A percentile compares a stretch with the other conserved stretches of the same genome.
phyloP scores from a whole-genome alignment of 2,888 invertebrate species.

The Campoplex capitator region DNA sequence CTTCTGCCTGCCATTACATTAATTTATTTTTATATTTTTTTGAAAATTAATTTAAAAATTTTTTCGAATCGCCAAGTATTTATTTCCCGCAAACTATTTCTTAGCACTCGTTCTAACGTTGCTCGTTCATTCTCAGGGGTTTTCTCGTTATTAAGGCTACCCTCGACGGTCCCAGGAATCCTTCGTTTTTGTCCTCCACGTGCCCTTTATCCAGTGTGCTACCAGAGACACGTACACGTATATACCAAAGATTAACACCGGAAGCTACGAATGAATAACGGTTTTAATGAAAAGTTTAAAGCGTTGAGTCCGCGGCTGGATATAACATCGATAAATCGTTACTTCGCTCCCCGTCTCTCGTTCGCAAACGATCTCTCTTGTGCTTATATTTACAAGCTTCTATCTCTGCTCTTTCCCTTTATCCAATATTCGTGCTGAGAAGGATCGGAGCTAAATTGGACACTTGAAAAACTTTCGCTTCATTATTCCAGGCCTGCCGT shows the following conservation, averaged over 20 bases:
- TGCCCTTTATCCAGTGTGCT: slow-evolving; percentile 11
- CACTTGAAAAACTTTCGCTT: background rate
- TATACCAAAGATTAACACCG: background rate
- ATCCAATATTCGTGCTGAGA: background rate
- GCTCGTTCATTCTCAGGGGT: slow-evolving; percentile 25
- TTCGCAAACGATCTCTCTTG: slow-evolving; percentile 22
- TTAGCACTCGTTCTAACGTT: slow-evolving; percentile 32
- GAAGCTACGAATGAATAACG: slow-evolving; percentile 70
- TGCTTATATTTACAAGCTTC: slow-evolving; percentile 13
- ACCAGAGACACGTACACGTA: background rate
- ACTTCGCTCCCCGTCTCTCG: slow-evolving; percentile 21
- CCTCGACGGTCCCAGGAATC: slow-evolving; percentile 33
- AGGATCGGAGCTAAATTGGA: background rate
- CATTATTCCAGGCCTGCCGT: background rate
- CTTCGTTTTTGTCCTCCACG: slow-evolving; percentile 39
- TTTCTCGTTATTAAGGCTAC: slow-evolving; percentile 48
- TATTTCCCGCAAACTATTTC: background rate
- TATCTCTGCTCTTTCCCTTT: background rate
- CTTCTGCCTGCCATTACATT: background rate
- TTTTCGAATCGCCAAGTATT: background rate
- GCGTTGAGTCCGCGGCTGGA: slow-evolving; percentile 64
- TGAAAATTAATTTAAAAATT: background rate
- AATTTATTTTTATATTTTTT: background rate
- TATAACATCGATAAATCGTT: slow-evolving; percentile 73
- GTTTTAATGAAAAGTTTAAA: slow-evolving; percentile 73